Base-by-base conservation (phyloP, 2,113 vertebrate genomes). In the Puntigrus tetrazona region DNA sequence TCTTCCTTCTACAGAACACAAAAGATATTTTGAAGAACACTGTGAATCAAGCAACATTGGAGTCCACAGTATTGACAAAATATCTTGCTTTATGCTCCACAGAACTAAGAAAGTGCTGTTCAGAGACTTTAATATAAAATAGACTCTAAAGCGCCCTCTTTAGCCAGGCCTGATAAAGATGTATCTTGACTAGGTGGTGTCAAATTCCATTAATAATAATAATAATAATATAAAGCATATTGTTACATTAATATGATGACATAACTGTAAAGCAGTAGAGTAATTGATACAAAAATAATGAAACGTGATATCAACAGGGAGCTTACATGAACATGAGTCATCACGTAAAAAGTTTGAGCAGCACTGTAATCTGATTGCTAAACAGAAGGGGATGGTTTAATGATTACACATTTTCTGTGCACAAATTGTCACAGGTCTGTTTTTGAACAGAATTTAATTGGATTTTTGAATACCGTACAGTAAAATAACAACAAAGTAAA, bases 121-220 rank as follows among this genome's bases (percentile, higher is more conserved):
- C 4, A 69, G 65, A 2, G 3, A 67, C 7, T 67, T 67, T 34
- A 31, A 5, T 18, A 57, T 55, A 5, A 41, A 79, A 8, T 87
- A 90, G 90, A 90, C 92, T 89, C 91, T 91, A 92, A 85, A 93
- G 91, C 91, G 85, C 91, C 93, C 90, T 92, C 91, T 92, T 87
- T 88, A 88, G 91, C 90, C 13, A 7, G 18, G 90, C 89, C 3
- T 11, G 34, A 73, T 45, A 61, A 50, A 5, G 43, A 34, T 8
- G 1, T 50, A 20, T 65, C 8, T 63, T 76, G 2, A 31, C 36
- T 22, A n/a, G 1, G 22, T 27, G 38, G 38, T 70, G 34, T 4
- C 5, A 22, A 6, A 34, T 31, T 69, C 63, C 18, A 72, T 41
- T 10, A 63, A 29, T 29, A 67, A 36, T 67, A 52, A 1, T 20